Percentiles rank a stretch among this genome's conserved stretches.
phyloP scores from a whole-genome alignment of 2,888 invertebrate genomes.

The Stomorhina lunata region DNA sequence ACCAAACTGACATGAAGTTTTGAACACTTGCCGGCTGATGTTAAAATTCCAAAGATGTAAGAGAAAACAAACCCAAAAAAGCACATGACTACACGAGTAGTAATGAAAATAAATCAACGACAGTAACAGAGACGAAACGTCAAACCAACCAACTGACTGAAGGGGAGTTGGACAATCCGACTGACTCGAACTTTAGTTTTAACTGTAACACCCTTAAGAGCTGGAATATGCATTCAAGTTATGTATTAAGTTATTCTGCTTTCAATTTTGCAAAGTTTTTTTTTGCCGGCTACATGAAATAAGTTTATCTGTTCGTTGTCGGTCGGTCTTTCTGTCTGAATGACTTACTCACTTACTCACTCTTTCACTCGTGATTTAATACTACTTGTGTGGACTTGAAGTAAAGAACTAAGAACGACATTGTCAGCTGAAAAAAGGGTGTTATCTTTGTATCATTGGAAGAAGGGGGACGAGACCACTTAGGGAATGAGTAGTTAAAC shows the following conservation, averaged over 20 bases:
- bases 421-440: slow-evolving; percentile 6
- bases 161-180: neutral
- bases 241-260: neutral
- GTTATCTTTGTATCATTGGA: neutral
- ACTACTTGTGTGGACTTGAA: neutral
- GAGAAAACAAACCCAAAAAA: neutral
- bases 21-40: slow-evolving; percentile 37
- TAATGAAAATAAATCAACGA: neutral
- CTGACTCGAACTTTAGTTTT: neutral
- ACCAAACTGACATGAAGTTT: slow-evolving; percentile 36
- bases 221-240: neutral
- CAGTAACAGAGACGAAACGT: neutral
- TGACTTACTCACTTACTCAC: neutral
- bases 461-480: too few relatives aligned
- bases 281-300: slow-evolving; percentile 44
- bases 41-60: neutral
- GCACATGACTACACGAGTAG: slow-evolving; percentile 24
- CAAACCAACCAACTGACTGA: neutral
- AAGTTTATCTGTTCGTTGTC: neutral
- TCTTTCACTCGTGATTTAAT: slow-evolving; percentile 3
- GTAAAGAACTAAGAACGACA: neutral
- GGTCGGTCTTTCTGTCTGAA: neutral
- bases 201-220: slow-evolving; percentile 44
- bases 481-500: neutral
- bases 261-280: neutral